These are phyloP conservation scores for Minunthozetes semirufus DNA, from an alignment of 2,888 invertebrate species.

Conservation along the genomic window DNA sequence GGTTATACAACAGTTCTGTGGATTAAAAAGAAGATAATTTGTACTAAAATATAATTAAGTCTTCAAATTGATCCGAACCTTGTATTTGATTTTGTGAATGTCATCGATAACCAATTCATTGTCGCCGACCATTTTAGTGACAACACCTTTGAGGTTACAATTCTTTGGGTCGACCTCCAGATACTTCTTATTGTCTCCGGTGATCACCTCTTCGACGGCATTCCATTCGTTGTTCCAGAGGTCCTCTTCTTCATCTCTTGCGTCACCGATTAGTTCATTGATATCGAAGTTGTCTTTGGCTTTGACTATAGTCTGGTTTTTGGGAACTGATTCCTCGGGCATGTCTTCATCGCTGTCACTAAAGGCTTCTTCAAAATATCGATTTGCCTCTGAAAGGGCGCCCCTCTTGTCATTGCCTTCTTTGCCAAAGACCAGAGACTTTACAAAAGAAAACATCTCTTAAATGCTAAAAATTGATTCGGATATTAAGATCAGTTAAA, in stretches of 20 bases:
- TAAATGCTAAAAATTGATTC: too few species aligned
- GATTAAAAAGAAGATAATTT: background rate
- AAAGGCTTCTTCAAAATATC: too few species aligned
- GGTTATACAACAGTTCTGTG: background rate
- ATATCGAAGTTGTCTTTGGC: background rate
- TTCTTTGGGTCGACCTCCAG: background rate
- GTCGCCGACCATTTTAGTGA: background rate
- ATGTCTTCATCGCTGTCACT: background rate
- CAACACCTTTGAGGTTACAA: background rate
- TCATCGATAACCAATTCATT: background rate
- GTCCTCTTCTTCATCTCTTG: background rate
- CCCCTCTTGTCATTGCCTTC: too few species aligned
- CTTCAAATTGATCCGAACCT: background rate
- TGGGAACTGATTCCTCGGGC: background rate
- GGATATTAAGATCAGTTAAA: too few species aligned
- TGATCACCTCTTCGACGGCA: background rate
- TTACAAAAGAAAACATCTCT: too few species aligned
- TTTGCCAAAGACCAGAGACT: too few species aligned
- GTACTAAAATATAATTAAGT: background rate
- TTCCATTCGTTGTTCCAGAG: slow-evolving; percentile 1
- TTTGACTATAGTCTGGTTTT: background rate
- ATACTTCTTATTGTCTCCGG: background rate
- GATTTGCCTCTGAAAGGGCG: too few species aligned
- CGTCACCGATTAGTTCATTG: background rate
- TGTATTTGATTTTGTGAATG: background rate